A percentile compares a stretch with the other conserved stretches of the same genome.
Conservation (phyloP, 2,113 vertebrate species). For the Taxidea taxus region DNA sequence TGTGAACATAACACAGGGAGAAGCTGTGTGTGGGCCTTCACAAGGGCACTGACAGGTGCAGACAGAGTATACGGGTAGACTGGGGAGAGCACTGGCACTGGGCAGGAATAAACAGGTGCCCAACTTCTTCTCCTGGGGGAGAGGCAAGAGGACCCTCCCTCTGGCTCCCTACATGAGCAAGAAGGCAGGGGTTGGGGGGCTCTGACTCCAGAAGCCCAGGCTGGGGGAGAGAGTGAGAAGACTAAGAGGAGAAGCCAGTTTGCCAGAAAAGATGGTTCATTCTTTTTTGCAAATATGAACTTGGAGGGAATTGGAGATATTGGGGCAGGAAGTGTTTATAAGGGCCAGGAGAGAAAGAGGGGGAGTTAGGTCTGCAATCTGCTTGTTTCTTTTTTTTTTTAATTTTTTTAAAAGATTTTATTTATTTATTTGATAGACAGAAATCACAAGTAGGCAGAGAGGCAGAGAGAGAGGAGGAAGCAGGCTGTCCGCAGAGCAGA, state of each 20-base stretch:
- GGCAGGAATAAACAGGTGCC: background rate
- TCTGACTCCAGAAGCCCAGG: rapidly evolving
- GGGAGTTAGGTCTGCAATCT: too few relatives aligned
- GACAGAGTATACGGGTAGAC: rapidly evolving
- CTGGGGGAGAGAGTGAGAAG: background rate
- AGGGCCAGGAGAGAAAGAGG: background rate
- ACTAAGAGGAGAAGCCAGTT: rapidly evolving
- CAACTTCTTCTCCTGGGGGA: background rate
- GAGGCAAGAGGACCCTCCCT: rapidly evolving
- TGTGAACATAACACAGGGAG: rapidly evolving
- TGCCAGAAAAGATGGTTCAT: background rate
- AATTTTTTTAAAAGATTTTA: too few relatives aligned
- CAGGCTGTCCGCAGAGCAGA: too few relatives aligned
- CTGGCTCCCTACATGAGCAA: rapidly evolving
- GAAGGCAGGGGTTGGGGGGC: background rate
- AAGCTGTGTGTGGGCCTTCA: rapidly evolving
- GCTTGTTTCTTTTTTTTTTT: too few relatives aligned
- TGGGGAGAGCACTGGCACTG: too few relatives aligned
- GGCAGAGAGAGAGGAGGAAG: too few relatives aligned
- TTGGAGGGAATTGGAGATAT: background rate
- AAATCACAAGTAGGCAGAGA: too few relatives aligned
- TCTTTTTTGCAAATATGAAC: too few relatives aligned
- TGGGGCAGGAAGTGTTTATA: background rate
- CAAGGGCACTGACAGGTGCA: rapidly evolving
- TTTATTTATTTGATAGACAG: too few relatives aligned